These are phyloP conservation scores for Siniperca scherzeri DNA, from an alignment of 2,797 vertebrate genomes.

Conservation along the genomic window DNA sequence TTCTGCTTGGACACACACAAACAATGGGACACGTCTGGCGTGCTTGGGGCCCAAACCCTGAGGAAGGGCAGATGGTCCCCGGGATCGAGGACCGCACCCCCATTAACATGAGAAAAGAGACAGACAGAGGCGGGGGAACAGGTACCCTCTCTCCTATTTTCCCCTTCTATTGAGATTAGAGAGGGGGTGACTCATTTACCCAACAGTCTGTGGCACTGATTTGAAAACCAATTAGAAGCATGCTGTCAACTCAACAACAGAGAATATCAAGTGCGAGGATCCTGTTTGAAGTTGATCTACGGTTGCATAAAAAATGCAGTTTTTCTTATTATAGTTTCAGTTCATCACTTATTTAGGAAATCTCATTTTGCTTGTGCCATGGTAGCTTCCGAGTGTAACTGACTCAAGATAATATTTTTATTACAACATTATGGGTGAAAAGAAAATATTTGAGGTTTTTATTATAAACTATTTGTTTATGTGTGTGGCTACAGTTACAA, in stretches of 20 bases:
- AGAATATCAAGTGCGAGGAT: constrained; percentile 37
- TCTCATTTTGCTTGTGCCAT: constrained; percentile 1
- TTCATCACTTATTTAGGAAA: constrained; percentile 16
- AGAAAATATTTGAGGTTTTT: constrained; percentile 6
- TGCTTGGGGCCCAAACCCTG: constrained; percentile 77
- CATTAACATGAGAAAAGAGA: constrained; percentile 85
- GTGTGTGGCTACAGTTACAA: not conserved
- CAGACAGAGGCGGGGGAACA: constrained; percentile 72
- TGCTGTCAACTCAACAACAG: constrained; percentile 64
- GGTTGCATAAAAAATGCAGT: constrained; percentile 16
- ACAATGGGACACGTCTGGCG: constrained; percentile 82
- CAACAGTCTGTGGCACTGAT: constrained; percentile 64
- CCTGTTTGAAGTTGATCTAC: constrained; percentile 7
- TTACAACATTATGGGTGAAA: not conserved
- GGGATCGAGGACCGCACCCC: constrained; percentile 69
- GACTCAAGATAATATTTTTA: not conserved
- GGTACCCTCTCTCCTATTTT: constrained; percentile 76
- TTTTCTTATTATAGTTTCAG: constrained; percentile 14
- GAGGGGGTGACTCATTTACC: constrained; percentile 66
- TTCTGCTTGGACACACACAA: constrained; percentile 84
- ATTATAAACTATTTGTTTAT: not conserved
- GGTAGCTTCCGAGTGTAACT: constrained; percentile 14
- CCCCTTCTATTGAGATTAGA: constrained; percentile 64
- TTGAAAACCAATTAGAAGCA: constrained; percentile 72
- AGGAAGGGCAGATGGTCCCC: constrained; percentile 84